phyloP scores from a whole-genome alignment of 2,113 vertebrate species.

The Callipepla californica region DNA sequence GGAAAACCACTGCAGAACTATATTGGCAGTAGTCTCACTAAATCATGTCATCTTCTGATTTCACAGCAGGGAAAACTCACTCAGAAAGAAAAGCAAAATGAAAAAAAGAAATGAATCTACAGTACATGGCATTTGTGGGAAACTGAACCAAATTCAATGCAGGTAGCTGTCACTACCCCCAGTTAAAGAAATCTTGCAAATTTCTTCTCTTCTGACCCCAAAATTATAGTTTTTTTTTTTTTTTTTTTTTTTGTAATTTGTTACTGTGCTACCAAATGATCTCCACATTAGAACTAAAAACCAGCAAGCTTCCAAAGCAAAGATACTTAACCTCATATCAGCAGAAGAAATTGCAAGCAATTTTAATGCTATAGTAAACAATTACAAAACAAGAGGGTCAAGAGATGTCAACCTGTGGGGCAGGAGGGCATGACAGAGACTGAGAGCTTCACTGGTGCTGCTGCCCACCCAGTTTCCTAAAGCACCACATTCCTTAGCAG shows the following conservation, averaged over 20 bases:
- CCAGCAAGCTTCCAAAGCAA: not conserved
- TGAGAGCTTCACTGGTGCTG: not conserved
- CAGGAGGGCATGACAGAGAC: not conserved
- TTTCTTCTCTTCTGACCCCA: not conserved
- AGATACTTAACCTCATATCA: not conserved
- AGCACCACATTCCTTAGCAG: not conserved
- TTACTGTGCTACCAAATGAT: not conserved
- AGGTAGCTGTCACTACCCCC: not conserved
- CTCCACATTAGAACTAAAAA: not conserved
- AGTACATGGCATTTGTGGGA: not conserved
- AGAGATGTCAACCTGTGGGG: not conserved
- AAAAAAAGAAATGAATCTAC: not conserved
- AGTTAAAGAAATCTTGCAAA: not conserved
- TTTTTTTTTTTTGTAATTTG: not conserved
- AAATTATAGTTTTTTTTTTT: not conserved
- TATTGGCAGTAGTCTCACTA: not conserved
- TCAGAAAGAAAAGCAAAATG: not conserved
- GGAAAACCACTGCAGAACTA: not conserved
- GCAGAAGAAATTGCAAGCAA: not conserved
- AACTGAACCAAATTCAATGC: not conserved
- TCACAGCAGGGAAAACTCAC: not conserved
- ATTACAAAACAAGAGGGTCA: not conserved
- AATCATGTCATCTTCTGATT: not conserved
- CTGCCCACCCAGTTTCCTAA: not conserved
- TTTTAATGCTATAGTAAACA: not conserved